phyloP scores from a whole-genome alignment of 2,113 vertebrate genomes.

The Dryoscopus gambensis region DNA sequence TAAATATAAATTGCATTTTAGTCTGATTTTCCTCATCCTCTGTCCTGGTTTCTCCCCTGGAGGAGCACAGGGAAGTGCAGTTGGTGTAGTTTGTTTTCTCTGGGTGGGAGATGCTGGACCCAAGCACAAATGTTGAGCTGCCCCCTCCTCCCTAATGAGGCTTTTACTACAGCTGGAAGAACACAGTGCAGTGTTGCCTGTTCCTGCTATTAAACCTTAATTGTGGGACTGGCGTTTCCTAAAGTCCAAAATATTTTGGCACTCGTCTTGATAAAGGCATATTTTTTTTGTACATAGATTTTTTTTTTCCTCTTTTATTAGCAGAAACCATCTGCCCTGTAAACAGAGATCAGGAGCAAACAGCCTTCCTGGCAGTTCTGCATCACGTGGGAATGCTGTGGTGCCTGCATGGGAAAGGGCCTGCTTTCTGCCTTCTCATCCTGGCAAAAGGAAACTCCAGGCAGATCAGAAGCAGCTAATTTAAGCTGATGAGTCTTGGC shows the following conservation, averaged over 20 bases:
- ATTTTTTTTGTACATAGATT: not conserved
- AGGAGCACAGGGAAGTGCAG: not conserved
- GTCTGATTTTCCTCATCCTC: not conserved
- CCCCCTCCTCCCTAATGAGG: not conserved
- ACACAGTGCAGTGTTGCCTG: not conserved
- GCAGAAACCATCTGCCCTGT: conserved; percentile 59
- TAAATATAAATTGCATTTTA: not conserved
- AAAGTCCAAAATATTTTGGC: conserved; percentile 57
- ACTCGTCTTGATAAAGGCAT: conserved; percentile 12
- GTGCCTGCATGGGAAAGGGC: conserved; percentile 18
- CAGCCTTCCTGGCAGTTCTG: conserved; percentile 22
- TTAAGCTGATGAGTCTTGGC: conserved; percentile 30
- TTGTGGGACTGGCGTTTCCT: not conserved
- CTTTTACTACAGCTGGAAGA: not conserved
- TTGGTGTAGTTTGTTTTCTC: not conserved
- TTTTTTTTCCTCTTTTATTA: conserved; percentile 5
- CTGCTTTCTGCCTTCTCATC: not conserved
- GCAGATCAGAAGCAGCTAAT: conserved; percentile 9
- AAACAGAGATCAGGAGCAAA: conserved; percentile 36
- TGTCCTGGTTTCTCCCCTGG: not conserved
- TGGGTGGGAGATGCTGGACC: not conserved
- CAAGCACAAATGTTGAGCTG: not conserved
- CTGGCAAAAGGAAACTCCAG: not conserved
- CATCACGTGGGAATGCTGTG: conserved; percentile 10
- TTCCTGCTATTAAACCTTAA: not conserved